These are phyloP conservation scores for Poecilia velifera DNA, from an alignment of 2,797 vertebrate genomes.

Conservation along the genomic window DNA sequence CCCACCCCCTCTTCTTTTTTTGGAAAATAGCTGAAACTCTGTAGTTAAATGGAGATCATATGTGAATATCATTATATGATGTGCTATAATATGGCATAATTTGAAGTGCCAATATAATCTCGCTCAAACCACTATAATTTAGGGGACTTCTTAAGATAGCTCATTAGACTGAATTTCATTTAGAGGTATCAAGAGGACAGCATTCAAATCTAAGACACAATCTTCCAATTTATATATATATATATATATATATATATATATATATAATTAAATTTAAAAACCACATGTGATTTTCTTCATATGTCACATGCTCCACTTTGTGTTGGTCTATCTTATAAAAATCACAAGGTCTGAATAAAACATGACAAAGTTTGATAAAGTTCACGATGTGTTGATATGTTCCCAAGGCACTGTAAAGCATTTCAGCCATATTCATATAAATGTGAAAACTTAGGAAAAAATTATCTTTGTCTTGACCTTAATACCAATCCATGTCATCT, in stretches of 20 bases:
- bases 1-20: neutral
- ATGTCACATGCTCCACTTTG: neutral
- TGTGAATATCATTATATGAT: neutral
- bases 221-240: neutral
- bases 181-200: neutral
- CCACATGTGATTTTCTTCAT: neutral
- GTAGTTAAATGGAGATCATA: neutral
- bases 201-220: neutral
- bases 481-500: neutral
- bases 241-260: neutral
- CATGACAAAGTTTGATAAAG: neutral
- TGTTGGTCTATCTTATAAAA: neutral
- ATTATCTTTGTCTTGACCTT: neutral
- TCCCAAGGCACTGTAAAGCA: neutral
- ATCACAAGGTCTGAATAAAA: neutral
- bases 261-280: neutral
- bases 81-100: neutral
- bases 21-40: neutral
- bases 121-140: neutral
- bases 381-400: neutral
- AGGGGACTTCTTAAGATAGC: neutral
- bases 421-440: neutral
- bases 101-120: neutral
- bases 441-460: neutral
- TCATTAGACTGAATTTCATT: neutral